A percentile compares a stretch with the other conserved stretches of the same genome.
These are phyloP conservation scores for Tiphia femorata DNA, from an alignment of 2,888 invertebrate species.

Conservation along the genomic window DNA sequence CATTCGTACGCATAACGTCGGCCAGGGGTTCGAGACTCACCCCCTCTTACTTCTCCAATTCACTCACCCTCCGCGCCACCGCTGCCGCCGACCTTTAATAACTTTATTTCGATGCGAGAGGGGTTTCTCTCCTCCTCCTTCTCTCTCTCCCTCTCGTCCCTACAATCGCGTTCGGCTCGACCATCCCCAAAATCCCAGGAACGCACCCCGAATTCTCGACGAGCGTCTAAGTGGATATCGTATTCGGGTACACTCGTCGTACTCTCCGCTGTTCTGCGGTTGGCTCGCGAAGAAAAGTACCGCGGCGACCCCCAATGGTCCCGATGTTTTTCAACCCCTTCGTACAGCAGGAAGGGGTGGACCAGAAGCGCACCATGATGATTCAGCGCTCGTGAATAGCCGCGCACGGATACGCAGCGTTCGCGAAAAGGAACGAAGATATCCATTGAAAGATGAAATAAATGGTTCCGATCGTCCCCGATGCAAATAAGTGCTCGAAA, in stretches of 20 bases:
- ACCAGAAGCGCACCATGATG: too few species aligned
- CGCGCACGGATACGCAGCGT: too few species aligned
- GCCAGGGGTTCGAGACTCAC: slow-evolving; percentile 8
- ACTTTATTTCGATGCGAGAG: slow-evolving; percentile 45
- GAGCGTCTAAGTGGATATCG: slow-evolving; percentile 46
- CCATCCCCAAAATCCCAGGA: slow-evolving; percentile 36
- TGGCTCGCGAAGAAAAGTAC: slow-evolving; percentile 29
- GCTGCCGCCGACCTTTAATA: slow-evolving; percentile 31
- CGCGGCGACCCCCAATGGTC: too few species aligned
- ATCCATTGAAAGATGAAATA: too few species aligned
- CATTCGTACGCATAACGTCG: slow-evolving; percentile 48
- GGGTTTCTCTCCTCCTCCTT: too few species aligned
- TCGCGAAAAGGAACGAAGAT: too few species aligned
- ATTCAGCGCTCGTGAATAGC: too few species aligned
- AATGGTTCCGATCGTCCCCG: too few species aligned
- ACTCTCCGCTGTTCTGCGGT: slow-evolving; percentile 5
- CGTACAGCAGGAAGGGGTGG: too few species aligned
- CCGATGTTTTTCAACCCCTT: too few species aligned
- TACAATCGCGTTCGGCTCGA: slow-evolving; percentile 15
- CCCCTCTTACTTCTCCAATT: not conserved
- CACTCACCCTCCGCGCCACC: not conserved
- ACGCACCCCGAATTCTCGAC: slow-evolving; percentile 47
- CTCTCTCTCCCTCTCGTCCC: too few species aligned
- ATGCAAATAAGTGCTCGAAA: too few species aligned
- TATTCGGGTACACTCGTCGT: slow-evolving; percentile 35